phyloP scores from a whole-genome alignment of 2,113 vertebrate species.

The Dermatemys mawii region DNA sequence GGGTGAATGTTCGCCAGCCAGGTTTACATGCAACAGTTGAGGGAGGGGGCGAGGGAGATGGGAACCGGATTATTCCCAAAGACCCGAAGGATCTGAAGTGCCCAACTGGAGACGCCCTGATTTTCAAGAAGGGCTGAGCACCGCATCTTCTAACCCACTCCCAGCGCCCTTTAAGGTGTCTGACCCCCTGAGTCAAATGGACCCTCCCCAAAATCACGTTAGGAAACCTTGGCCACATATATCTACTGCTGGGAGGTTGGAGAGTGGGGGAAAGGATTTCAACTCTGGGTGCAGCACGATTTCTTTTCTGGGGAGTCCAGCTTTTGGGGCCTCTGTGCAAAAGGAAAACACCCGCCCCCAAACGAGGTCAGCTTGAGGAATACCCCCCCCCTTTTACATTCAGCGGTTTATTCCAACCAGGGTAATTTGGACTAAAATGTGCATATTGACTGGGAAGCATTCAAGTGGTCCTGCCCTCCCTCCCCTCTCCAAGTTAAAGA shows the following conservation, averaged over 20 bases:
- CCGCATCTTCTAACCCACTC: background rate
- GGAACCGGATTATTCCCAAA: background rate
- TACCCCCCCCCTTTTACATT: background rate
- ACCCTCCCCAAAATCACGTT: background rate
- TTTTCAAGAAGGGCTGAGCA: constrained; percentile 20
- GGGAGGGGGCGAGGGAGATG: constrained; percentile 45
- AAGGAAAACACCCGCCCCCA: background rate
- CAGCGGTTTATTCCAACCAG: background rate
- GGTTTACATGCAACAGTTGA: constrained; percentile 17
- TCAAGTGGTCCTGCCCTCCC: background rate
- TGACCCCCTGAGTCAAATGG: background rate
- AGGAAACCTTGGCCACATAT: background rate
- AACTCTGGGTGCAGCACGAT: accelerated
- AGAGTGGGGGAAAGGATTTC: accelerated
- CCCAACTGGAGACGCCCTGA: constrained; percentile 20
- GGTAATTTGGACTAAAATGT: background rate
- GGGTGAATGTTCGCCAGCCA: background rate
- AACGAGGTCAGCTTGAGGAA: background rate
- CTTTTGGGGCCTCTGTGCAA: background rate
- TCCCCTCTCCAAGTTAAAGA: background rate
- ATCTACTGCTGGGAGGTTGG: background rate
- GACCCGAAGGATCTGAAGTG: background rate
- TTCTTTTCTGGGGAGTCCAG: background rate
- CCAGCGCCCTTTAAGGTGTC: background rate
- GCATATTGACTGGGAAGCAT: background rate